Base-by-base conservation (phyloP, 2,888 invertebrate species). In the Caprella mutica region DNA sequence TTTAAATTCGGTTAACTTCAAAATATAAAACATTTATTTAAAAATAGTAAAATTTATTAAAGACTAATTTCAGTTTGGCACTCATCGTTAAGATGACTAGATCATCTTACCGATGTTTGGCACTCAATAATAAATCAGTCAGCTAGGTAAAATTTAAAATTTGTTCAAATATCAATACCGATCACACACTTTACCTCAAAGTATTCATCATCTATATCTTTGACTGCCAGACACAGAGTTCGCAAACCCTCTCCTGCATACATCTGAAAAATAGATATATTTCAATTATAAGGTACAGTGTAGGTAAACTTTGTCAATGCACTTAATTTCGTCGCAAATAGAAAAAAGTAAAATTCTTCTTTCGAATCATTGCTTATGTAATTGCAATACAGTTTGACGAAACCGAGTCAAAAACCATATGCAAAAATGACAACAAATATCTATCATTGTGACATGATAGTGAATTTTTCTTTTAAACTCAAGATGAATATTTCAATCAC, bases 161-260 rank as follows among this genome's bases (percentile, higher is more conserved):
- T n/a, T n/a, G n/a, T n/a, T n/a, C n/a, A n/a, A n/a, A n/a, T n/a
- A n/a, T n/a, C n/a, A n/a, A n/a, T n/a, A n/a, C n/a, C n/a, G n/a
- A n/a, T n/a, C 1, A 30, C 9, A 77, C 71, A 75, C 77, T 70
- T 85, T 35, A 63, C 80, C 69, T 84, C 82, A 75, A 89, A 92
- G 71, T 85, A 86, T 38, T 82, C 81, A 72, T 86, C 85, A 66
- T 88, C 86, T 52, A 92, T 76, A 69, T 89, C 87, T 69, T 93
- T 85, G 71, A 87, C 85, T 52, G 97, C 96, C 57, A 96, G 78
- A 71, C 93, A 96, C 65, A 99, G 76, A 4, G 98, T 99, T 60
- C 98, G 79, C 50, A 99, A 76, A 39, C 97, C 97, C 73, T 93
- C 92, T 56, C 91, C 86, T 58, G 96, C 97, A 75, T 94, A 97